Conservation (phyloP, 2,113 vertebrate genomes). For the Eubucco bourcierii region DNA sequence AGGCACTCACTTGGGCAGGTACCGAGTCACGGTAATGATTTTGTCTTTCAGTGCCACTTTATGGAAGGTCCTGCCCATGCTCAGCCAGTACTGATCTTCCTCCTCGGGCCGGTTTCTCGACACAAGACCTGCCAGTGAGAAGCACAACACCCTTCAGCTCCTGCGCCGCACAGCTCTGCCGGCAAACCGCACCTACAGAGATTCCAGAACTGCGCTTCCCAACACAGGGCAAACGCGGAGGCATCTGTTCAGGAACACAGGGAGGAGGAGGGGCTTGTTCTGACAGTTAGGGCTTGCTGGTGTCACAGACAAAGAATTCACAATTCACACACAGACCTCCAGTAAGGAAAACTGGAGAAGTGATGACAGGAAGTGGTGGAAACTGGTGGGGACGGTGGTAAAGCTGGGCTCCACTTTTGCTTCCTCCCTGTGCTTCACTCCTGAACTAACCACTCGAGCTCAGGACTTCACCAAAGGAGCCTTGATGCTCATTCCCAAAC, state of each 20-base stretch:
- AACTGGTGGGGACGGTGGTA: not conserved
- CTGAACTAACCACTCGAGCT: not conserved
- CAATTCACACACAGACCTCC: not conserved
- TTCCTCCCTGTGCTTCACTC: not conserved
- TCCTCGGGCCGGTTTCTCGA: conserved; percentile 89
- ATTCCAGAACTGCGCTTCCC: not conserved
- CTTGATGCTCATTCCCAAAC: not conserved
- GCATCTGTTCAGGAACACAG: not conserved
- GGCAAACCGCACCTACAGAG: not conserved
- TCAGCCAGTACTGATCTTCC: conserved; percentile 95
- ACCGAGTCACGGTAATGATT: conserved; percentile 96
- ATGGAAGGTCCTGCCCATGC: conserved; percentile 97
- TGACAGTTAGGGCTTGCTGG: not conserved
- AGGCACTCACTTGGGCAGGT: conserved; percentile 92
- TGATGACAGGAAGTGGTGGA: not conserved
- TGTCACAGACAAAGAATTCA: not conserved
- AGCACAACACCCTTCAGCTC: not conserved
- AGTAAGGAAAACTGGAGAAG: not conserved
- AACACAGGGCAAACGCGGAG: not conserved
- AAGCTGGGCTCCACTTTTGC: not conserved
- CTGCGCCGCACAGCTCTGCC: not conserved
- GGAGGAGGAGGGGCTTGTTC: not conserved
- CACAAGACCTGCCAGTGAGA: conserved; percentile 82
- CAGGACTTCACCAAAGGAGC: not conserved
- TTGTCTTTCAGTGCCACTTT: conserved; percentile 96